Evolutionary conservation across 2,888 invertebrate genomes (phyloP).

Genomic region (Troilus luridus): DNA sequence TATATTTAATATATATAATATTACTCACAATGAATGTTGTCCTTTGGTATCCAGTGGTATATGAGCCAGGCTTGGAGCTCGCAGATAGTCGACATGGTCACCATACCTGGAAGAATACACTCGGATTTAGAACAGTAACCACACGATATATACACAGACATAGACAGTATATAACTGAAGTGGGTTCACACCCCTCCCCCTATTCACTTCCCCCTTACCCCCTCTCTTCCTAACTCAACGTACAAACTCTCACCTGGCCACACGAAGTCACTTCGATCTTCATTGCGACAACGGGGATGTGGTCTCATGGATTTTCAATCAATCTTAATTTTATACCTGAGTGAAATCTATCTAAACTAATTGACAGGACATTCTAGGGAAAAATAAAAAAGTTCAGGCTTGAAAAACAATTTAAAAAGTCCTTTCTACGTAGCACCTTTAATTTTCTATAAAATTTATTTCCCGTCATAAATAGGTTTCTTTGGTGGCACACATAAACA

Average conservation of each 20-base stretch:
- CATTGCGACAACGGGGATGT: background rate
- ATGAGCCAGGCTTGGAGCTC: slow-evolving; percentile 80
- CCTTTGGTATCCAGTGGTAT: slow-evolving; percentile 79
- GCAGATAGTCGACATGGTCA: slow-evolving; percentile 71
- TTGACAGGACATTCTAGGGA: no score
- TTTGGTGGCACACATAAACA: no score
- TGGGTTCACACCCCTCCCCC: slow-evolving; percentile 34
- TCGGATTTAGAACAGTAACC: background rate
- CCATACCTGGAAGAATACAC: slow-evolving; percentile 53
- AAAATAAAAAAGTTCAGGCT: no score
- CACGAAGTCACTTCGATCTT: background rate
- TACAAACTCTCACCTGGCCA: slow-evolving; percentile 32
- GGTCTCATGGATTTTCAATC: background rate
- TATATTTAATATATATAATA: background rate
- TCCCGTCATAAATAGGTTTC: no score
- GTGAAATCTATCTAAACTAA: no score
- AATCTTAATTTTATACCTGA: background rate
- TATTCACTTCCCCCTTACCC: background rate
- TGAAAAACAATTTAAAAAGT: no score
- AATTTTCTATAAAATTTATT: no score
- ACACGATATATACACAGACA: background rate
- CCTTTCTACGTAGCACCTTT: no score
- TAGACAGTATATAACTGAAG: slow-evolving; percentile 16
- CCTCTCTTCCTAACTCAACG: background rate
- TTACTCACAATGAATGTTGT: slow-evolving; percentile 78